Percentiles rank a stretch among this genome's conserved stretches.
phyloP scores from a whole-genome alignment of 2,888 invertebrate genomes.

The Heliconius sara region DNA sequence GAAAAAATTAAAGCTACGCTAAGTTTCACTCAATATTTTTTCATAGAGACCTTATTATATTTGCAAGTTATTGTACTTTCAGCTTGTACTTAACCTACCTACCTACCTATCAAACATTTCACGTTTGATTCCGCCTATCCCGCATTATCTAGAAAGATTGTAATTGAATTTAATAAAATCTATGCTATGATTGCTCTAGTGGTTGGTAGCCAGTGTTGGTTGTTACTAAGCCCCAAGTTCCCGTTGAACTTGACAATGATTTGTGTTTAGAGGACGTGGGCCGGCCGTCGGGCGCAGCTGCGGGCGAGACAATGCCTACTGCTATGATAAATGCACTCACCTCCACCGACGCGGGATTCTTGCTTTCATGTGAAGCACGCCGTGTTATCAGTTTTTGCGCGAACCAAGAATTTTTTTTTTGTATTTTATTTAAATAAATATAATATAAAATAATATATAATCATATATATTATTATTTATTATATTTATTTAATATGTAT shows the following conservation, averaged over 20 bases:
- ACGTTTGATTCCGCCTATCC: too few species aligned
- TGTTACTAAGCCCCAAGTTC: slow-evolving; percentile 57
- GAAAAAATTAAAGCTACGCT: too few species aligned
- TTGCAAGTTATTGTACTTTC: too few species aligned
- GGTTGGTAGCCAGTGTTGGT: neutral
- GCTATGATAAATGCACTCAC: slow-evolving; percentile 61
- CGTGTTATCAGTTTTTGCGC: slow-evolving; percentile 42
- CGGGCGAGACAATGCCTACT: slow-evolving; percentile 66
- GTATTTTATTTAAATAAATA: neutral
- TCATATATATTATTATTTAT: too few species aligned
- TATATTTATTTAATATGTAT: too few species aligned
- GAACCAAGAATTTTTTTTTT: neutral
- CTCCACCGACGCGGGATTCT: slow-evolving; percentile 43
- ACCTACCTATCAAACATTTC: too few species aligned
- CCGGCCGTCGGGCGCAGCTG: slow-evolving; percentile 63
- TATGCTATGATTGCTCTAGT: neutral
- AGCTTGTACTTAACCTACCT: too few species aligned
- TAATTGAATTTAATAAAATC: neutral
- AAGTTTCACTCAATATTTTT: too few species aligned
- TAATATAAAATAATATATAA: neutral
- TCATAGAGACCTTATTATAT: too few species aligned
- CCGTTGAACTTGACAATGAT: slow-evolving; percentile 74
- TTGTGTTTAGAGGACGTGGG: slow-evolving; percentile 66
- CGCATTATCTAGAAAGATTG: too few species aligned
- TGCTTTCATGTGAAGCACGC: slow-evolving; percentile 45